Base-by-base conservation (phyloP, 1,140 invertebrate species). In the Anthonomus grandis region DNA sequence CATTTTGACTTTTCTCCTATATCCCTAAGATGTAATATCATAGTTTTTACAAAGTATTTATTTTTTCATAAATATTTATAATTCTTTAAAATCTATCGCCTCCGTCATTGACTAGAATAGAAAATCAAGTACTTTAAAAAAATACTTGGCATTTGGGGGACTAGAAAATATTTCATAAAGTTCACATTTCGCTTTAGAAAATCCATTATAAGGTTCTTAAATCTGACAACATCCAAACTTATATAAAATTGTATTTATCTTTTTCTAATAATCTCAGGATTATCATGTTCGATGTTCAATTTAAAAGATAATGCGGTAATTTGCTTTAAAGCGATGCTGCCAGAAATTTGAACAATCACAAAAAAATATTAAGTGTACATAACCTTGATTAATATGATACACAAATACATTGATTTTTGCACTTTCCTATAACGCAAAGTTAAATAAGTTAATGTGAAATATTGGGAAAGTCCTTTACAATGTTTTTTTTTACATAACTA, bases 111-210 rank as follows among this genome's bases (percentile, higher is more conserved):
- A 65, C 63, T 65, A 63, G 60, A 64, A 57, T 57, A 46, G 19
- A 57, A 37, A 56, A 41, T 58, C 60, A 60, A 63, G 60, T 65
- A 66, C 61, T 45, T 64, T 50, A 57, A 65, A 64, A 64, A 65
- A 63, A 63, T 61, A 65, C 59, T 60, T 55, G 52, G 39, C 58
- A 49, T 57, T 60, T 61, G 41, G 55, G 52, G 55, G 64, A 66
- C 64, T 66, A 66, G 62, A 66, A 56, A n/a, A 56, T 59, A 61
- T 58, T 57, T 47, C 45, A n/a, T n/a, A n/a, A 49, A 49, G 21
- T 55, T 37, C 51, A 53, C 39, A 17, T 45, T 48, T 60, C 49
- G 45, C 27, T 41, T 25, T 19, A 3, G 19, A 38, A 48, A 56
- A 25, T 27, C n/a, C 25, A 55, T 54, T 34, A 54, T 42, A 23